Evolutionary conservation across 1,140 invertebrate species (phyloP).

Genomic region (Orussus abietinus): DNA sequence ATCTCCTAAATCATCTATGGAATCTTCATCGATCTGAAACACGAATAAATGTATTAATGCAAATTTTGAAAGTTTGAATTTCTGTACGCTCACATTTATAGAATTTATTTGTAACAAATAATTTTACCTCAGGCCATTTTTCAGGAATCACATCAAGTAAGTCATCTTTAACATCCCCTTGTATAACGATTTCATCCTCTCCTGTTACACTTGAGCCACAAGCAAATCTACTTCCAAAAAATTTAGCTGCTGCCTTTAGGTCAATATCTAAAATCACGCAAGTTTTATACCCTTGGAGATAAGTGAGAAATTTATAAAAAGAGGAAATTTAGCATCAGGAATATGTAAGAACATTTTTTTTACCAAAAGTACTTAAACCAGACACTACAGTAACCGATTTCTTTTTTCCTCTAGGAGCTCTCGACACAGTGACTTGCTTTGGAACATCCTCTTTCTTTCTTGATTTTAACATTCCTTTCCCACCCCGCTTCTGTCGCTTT

Average conservation of each 20-base stretch:
- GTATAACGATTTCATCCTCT: slow-evolving; percentile 99
- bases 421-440: slow-evolving; percentile 78
- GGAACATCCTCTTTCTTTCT: slow-evolving; percentile 74
- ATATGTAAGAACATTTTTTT: slow-evolving; percentile 20
- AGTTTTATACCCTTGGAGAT: no score
- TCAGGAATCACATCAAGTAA: slow-evolving; percentile 96
- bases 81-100: no score
- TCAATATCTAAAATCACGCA: slow-evolving; percentile 88
- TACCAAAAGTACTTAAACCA: slow-evolving; percentile 85
- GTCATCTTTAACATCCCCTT: slow-evolving; percentile 97
- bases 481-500: slow-evolving; percentile 80
- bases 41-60: slow-evolving; percentile 16
- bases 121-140: slow-evolving; percentile 86
- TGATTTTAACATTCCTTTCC: slow-evolving; percentile 73
- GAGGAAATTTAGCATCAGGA: slow-evolving; percentile 7
- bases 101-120: slow-evolving; percentile 8
- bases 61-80: no score
- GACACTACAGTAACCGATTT: slow-evolving; percentile 94
- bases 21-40: slow-evolving; percentile 52
- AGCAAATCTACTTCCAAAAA: slow-evolving; percentile 96
- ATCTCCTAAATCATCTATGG: slow-evolving; percentile 51
- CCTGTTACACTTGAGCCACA: slow-evolving; percentile 98
- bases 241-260: slow-evolving; percentile 96
- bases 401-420: slow-evolving; percentile 95
- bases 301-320: slow-evolving; percentile 11